Evolutionary conservation across 2,888 invertebrate species (phyloP).

Genomic region (Synanthedon vespiformis): DNA sequence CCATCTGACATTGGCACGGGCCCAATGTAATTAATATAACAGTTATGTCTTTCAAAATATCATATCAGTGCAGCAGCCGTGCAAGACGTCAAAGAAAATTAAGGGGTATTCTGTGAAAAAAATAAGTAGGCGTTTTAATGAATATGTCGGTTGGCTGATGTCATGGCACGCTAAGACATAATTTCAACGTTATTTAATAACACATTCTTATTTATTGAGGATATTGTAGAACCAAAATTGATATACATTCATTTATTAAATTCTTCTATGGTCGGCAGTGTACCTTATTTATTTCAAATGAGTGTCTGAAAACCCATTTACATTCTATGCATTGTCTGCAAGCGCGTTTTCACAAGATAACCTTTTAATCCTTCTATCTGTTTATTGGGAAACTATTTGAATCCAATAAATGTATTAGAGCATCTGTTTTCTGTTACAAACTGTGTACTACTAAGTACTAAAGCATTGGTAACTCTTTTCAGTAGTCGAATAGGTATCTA

Average conservation of each 20-base stretch:
- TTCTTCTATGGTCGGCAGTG: no score
- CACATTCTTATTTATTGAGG: no score
- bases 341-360: background rate
- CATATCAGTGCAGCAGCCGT: constrained; percentile 30
- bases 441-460: constrained; percentile 13
- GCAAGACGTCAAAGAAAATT: constrained; percentile 31
- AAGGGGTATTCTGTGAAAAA: constrained; percentile 8
- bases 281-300: no score
- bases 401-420: constrained; percentile 34
- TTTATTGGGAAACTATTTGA: constrained; percentile 25
- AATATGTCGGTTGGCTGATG: background rate
- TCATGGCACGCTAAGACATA: no score
- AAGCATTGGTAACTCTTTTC: constrained; percentile 24
- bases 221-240: no score
- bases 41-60: constrained; percentile 48
- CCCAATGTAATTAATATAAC: constrained; percentile 53
- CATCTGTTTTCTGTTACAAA: constrained; percentile 36
- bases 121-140: constrained; percentile 4
- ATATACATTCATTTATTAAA: no score
- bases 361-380: background rate
- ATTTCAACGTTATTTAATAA: no score
- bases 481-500: background rate
- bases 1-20: constrained; percentile 29
- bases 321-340: no score
- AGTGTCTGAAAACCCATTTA: no score